These are phyloP conservation scores for Platycheirus rosarum DNA, from an alignment of 2,888 invertebrate genomes.

Conservation along the genomic window DNA sequence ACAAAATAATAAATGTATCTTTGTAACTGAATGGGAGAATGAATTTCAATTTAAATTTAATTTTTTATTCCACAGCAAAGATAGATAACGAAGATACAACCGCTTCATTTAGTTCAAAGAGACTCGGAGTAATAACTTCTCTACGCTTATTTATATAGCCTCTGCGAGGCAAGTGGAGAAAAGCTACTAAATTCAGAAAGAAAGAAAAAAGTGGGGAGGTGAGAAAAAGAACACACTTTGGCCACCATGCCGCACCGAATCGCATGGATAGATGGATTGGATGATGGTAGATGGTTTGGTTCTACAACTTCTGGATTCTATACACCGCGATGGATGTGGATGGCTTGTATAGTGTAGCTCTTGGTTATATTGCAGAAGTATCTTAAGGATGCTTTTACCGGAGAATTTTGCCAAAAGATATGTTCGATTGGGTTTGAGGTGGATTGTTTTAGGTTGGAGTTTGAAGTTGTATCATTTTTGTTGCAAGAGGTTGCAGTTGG, in stretches of 20 bases:
- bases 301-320: slow-evolving; percentile 28
- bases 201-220: slow-evolving; percentile 75
- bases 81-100: slow-evolving; percentile 80
- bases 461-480: slow-evolving; percentile 12
- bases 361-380: slow-evolving; percentile 29
- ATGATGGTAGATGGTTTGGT: slow-evolving; percentile 64
- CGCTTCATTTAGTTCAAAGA: slow-evolving; percentile 83
- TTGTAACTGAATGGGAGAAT: slow-evolving; percentile 55
- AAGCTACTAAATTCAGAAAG: slow-evolving; percentile 75
- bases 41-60: slow-evolving; percentile 25
- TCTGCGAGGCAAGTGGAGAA: slow-evolving; percentile 81
- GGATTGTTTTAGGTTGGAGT: slow-evolving; percentile 15
- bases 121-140: slow-evolving; percentile 83
- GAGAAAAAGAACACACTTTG: slow-evolving; percentile 73
- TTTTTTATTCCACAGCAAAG: slow-evolving; percentile 51
- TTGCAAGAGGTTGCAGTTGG: slow-evolving; percentile 11
- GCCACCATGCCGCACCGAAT: slow-evolving; percentile 25
- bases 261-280: slow-evolving; percentile 54
- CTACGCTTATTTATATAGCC: slow-evolving; percentile 83
- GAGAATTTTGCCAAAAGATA: slow-evolving; percentile 32
- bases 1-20: slow-evolving; percentile 46
- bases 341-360: slow-evolving; percentile 34
- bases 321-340: slow-evolving; percentile 21
- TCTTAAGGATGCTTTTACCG: slow-evolving; percentile 54
- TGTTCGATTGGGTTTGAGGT: slow-evolving; percentile 38